Conservation (phyloP, 2,797 vertebrate genomes). For the Galagoides demidoff region DNA sequence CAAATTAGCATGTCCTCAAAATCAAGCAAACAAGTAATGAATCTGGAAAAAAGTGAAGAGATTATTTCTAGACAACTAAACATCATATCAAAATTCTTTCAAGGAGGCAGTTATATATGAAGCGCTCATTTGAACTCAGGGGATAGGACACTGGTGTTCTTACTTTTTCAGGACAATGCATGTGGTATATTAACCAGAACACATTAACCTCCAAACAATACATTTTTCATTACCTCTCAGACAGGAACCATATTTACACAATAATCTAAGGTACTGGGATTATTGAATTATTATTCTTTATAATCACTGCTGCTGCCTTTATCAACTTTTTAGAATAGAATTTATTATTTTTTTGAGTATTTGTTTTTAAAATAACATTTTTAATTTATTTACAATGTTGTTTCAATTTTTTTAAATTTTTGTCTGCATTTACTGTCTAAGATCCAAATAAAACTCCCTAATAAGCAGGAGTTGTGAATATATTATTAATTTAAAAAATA, state of each 20-base stretch:
- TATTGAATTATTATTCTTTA: slow-evolving; percentile 44
- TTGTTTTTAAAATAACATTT: slow-evolving; percentile 3
- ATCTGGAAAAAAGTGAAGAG: background rate
- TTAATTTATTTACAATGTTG: background rate
- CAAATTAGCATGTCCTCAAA: background rate
- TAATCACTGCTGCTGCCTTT: background rate
- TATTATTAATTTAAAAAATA: background rate
- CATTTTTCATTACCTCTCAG: slow-evolving; percentile 25
- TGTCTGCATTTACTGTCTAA: background rate
- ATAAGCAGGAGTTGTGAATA: background rate
- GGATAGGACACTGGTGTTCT: background rate
- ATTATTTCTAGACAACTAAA: background rate
- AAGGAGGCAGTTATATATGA: background rate
- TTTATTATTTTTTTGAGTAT: background rate
- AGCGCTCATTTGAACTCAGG: background rate
- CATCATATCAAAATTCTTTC: background rate
- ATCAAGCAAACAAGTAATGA: background rate
- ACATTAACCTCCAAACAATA: slow-evolving; percentile 39
- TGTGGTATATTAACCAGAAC: background rate
- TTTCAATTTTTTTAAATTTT: background rate
- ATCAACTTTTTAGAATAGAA: background rate
- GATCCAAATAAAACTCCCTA: background rate
- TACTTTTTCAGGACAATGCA: background rate
- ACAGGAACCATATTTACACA: slow-evolving; percentile 5
- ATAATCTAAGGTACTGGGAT: slow-evolving; percentile 28